Conservation (phyloP, 1,140 invertebrate species). For the Zaprionus tsacasi region DNA sequence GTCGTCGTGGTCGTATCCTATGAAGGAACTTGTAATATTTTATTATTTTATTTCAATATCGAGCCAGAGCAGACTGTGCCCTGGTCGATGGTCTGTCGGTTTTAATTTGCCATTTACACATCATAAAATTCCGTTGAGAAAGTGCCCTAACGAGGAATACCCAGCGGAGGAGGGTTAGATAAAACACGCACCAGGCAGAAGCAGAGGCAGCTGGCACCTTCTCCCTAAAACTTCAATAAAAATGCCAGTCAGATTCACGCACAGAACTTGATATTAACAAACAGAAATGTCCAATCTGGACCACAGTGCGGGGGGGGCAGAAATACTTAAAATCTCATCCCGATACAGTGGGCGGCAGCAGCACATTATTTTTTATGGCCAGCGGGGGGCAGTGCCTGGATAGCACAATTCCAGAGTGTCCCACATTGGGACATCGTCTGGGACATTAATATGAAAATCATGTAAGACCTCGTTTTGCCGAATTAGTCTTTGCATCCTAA, state of each 20-base stretch:
- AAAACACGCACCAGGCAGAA: constrained; percentile 20
- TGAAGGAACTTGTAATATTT: constrained; percentile 34
- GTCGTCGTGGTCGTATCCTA: no score
- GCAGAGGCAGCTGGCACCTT: not conserved
- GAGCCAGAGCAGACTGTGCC: not conserved
- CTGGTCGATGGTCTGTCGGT: constrained; percentile 33
- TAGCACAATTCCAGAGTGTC: constrained; percentile 13
- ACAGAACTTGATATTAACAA: constrained; percentile 13
- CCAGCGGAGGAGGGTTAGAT: constrained; percentile 10
- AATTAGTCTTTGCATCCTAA: constrained; percentile 21
- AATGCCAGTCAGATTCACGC: not conserved
- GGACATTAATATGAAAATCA: constrained; percentile 50
- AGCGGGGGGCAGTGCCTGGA: not conserved
- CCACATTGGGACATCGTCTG: constrained; percentile 2
- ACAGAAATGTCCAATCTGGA: constrained; percentile 25
- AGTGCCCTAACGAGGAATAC: not conserved
- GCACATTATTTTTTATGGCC: constrained; percentile 38
- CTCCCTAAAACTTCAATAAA: not conserved
- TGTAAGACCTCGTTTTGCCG: constrained; percentile 45
- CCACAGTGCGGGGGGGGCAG: not conserved
- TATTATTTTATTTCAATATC: constrained; percentile 49
- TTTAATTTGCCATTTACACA: constrained; percentile 58
- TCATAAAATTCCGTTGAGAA: constrained; percentile 46
- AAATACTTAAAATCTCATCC: constrained; percentile 42
- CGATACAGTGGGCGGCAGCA: not conserved